Evolutionary conservation across 2,113 vertebrate genomes (phyloP), one percentile per base, ranked within the genome.

Genomic region (Sakesphorus luctuosus): DNA sequence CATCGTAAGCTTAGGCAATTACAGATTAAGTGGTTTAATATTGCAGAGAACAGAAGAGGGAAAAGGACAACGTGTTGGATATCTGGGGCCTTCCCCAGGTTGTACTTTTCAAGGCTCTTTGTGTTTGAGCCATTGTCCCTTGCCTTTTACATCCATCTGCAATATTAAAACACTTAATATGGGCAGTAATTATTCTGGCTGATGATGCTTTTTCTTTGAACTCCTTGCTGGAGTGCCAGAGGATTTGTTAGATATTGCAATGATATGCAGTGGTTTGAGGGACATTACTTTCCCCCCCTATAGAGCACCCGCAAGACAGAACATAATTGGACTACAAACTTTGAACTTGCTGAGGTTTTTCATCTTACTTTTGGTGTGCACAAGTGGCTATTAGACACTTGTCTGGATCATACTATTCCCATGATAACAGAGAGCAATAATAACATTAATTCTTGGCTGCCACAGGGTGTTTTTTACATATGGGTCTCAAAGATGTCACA

Each of bases 21-120:
- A 97, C 91, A 85, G 92, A 96, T 97, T 94, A 95, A 97, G 88
- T 97, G 95, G 94, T 97, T 97, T 97, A 97, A 97, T 97, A 97
- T 96, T 95, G 93, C 96, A 91, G 78, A 35, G 77, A 89, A 26
- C 33, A 94, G 82, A 88, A 36, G 21, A 89, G 96, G 86, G 93
- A 65, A 94, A 94, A 96, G 73, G 77, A 92, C 94, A 96, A 89
- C 1, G 72, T 92, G 90, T 72, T 82, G 93, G 91, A 31, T 94
- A 85, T 80, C 94, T 28, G 26, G n/a, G 59, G 76, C 91, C 81
- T 94, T 94, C 94, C 91, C 84, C 83, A 87, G 52, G 94, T 69
- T 69, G 9, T 65, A 49, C 95, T 95, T 94, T 67, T 10, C 63
- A 3, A 5, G 69, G 19, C 36, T 80, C 67, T 97, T 36, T 72